Percentiles rank a stretch among this genome's conserved stretches.
phyloP scores from a whole-genome alignment of 2,113 vertebrate species.

The Emydura subglobosa region DNA sequence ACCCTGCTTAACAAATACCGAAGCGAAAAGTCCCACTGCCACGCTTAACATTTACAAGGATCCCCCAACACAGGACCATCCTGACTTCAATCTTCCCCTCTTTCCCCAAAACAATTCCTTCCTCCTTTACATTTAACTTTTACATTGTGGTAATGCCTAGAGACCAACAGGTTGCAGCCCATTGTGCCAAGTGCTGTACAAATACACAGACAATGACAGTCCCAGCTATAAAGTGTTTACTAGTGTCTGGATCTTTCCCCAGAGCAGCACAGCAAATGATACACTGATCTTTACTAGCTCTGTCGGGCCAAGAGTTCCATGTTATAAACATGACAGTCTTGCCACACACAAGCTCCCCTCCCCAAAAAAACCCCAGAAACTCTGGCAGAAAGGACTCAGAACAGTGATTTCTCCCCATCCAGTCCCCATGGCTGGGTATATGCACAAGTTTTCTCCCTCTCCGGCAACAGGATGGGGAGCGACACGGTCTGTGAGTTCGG shows the following conservation, averaged over 20 bases:
- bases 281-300: background rate
- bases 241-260: background rate
- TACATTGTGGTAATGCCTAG: background rate
- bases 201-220: background rate
- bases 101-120: background rate
- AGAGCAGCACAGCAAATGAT: background rate
- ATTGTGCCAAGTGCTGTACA: background rate
- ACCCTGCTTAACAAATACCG: background rate
- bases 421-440: background rate
- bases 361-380: too few relatives aligned
- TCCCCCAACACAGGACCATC: accelerated
- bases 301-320: background rate
- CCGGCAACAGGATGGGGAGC: background rate
- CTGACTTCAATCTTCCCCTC: accelerated
- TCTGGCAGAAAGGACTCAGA: background rate
- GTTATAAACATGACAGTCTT: background rate
- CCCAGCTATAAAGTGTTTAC: background rate
- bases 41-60: accelerated
- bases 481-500: background rate
- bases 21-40: background rate
- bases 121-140: background rate
- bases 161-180: background rate
- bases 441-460: accelerated
- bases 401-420: background rate
- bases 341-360: background rate